Evolutionary conservation across 37 sponge, comb jelly and placozoan genomes (phyloP).

Genomic region (Cliona cf. orientalis): DNA sequence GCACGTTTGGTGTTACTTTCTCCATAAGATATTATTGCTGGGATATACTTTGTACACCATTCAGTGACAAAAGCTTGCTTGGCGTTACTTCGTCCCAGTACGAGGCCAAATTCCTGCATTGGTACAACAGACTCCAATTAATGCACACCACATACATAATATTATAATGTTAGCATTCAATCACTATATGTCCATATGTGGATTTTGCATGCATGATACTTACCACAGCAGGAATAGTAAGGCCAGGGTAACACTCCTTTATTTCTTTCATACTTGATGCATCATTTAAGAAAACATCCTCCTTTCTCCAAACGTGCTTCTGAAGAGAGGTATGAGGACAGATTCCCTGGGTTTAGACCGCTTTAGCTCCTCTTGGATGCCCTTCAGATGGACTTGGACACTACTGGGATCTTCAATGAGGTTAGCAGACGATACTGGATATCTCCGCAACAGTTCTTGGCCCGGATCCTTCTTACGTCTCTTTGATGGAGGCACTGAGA

Average conservation of each 20-base stretch:
- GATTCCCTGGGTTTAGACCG: conserved; percentile 37
- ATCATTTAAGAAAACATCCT: conserved; percentile 13
- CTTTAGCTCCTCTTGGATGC: conserved; percentile 23
- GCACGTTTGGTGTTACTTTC: too few relatives aligned
- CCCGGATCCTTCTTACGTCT: neutral
- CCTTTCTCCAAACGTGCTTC: conserved; percentile 7
- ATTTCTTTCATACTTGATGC: conserved; percentile 2
- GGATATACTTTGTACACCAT: neutral
- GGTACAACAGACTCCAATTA: too few relatives aligned
- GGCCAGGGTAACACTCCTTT: neutral
- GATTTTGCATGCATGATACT: neutral
- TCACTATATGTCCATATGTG: too few relatives aligned
- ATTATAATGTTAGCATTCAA: neutral
- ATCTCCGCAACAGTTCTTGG: neutral
- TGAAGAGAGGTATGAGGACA: conserved; percentile 26
- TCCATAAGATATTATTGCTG: neutral
- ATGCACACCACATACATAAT: too few relatives aligned
- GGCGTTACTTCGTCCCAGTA: neutral
- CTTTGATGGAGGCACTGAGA: neutral
- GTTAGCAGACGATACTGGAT: neutral
- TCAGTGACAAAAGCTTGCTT: neutral
- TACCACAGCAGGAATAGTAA: conserved; percentile 20
- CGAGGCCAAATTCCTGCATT: conserved; percentile 11
- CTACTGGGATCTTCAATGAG: conserved; percentile 8
- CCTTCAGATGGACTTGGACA: conserved; percentile 7